These are phyloP conservation scores for Rhopalosiphum nymphaeae DNA, from an alignment of 2,888 invertebrate species.

Conservation along the genomic window DNA sequence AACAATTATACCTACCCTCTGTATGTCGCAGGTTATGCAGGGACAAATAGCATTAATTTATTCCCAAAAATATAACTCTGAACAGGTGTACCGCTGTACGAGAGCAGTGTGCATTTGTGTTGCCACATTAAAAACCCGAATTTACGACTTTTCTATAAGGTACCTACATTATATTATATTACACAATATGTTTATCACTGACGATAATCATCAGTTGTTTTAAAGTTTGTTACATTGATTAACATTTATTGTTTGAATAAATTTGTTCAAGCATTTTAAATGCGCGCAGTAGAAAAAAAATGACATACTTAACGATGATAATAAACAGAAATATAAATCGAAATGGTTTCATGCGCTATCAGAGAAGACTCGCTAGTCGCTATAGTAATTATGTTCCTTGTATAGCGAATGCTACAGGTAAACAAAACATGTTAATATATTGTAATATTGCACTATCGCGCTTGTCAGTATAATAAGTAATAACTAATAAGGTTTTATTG, in stretches of 20 bases:
- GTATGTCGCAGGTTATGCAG: background rate
- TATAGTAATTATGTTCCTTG: background rate
- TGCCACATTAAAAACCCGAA: slow-evolving; percentile 16
- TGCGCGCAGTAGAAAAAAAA: background rate
- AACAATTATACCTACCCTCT: background rate
- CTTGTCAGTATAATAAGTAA: background rate
- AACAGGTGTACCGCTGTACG: background rate
- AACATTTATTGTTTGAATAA: background rate
- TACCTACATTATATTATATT: background rate
- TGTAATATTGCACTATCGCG: background rate
- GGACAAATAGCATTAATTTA: slow-evolving; percentile 10
- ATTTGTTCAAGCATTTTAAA: background rate
- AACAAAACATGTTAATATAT: background rate
- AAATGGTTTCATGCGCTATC: background rate
- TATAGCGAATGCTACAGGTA: background rate
- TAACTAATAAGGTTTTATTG: background rate
- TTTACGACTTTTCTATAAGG: background rate
- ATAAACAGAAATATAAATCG: background rate
- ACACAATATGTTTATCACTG: background rate
- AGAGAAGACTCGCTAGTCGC: background rate
- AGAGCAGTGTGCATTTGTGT: background rate
- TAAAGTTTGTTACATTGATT: background rate
- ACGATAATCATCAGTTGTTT: background rate
- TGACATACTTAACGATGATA: background rate
- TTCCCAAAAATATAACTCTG: background rate